Evolutionary conservation across 2,888 invertebrate genomes (phyloP), one percentile per base, ranked within the genome.

Genomic region (Micropterix aruncella): DNA sequence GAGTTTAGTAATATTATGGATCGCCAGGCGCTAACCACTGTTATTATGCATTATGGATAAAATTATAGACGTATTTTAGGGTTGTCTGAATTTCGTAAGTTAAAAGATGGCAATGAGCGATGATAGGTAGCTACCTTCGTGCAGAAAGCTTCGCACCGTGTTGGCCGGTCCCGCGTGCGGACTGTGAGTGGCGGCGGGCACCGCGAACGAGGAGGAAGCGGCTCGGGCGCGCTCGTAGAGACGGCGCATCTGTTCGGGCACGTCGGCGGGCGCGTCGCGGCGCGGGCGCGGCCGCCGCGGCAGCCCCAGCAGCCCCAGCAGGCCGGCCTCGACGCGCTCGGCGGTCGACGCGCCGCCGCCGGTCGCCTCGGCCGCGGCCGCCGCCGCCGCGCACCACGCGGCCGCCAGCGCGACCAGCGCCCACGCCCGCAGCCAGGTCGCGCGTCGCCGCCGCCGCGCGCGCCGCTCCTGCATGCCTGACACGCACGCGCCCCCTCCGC

Each of bases 91-190:
- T n/a, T n/a, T n/a, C n/a, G n/a, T n/a, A n/a, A n/a, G n/a, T n/a
- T n/a, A n/a, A n/a, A n/a, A n/a, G n/a, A n/a, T n/a, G n/a, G n/a
- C n/a, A n/a, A n/a, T n/a, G n/a, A n/a, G n/a, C n/a, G n/a, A n/a
- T n/a, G 19, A 9, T 12, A 14, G 41, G 43, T 48, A 66, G 77
- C 72, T 61, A 83, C 83, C 82, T 63, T 76, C 71, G 70, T 89
- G 89, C 57, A 79, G 77, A 70, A 83, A 90, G 63, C 86, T 85
- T 60, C 90, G 74, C 50, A 88, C 83, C 45, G 89, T 90, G 65
- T 91, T 90, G 53, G 90, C 87, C 53, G 80, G 79, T 56, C 81
- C 77, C 51, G 83, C 79, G 57, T 77, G 70, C 54, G 79, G 65
- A 51, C 82, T 47, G 76, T 77, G 55, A 75, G 80, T 60, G 78